These are phyloP conservation scores for Tetramorium parvispinum DNA, from an alignment of 1,140 invertebrate species.

Conservation along the genomic window DNA sequence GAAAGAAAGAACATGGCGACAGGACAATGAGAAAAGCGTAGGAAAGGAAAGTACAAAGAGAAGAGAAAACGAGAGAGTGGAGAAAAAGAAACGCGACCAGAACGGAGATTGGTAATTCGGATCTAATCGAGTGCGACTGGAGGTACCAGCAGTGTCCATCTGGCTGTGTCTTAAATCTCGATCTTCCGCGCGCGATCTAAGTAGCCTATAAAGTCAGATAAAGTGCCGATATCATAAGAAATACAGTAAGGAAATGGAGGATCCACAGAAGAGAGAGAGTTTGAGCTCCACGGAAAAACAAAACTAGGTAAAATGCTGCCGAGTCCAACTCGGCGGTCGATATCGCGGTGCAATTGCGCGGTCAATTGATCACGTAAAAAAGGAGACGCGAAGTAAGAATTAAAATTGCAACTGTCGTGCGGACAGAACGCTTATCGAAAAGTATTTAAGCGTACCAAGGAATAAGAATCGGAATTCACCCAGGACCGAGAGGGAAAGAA, in stretches of 20 bases:
- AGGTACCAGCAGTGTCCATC: conserved; percentile 59
- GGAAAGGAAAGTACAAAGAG: neutral
- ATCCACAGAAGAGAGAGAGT: neutral
- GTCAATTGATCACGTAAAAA: conserved; percentile 30
- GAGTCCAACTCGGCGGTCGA: conserved; percentile 25
- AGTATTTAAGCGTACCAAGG: neutral
- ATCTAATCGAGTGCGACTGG: conserved; percentile 58
- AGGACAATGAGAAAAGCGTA: neutral
- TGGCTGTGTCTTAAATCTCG: conserved; percentile 51
- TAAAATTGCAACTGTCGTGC: conserved; percentile 19
- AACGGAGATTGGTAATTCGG: conserved; percentile 65
- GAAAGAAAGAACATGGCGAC: neutral
- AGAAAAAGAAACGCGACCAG: conserved; percentile 15
- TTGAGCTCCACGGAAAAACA: conserved; percentile 22
- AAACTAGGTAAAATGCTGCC: conserved; percentile 10
- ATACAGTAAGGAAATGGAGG: conserved; percentile 51
- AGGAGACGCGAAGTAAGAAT: conserved; percentile 16
- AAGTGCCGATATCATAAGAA: conserved; percentile 54
- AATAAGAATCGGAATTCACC: conserved; percentile 10
- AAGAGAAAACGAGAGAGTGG: neutral
- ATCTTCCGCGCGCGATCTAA: conserved; percentile 51
- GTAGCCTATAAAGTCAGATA: conserved; percentile 38
- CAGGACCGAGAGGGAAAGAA: neutral
- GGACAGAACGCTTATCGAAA: neutral
- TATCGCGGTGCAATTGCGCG: conserved; percentile 33